These are phyloP conservation scores for Porites cylindrica DNA, from an alignment of 92 coral and sea anemone species.

Conservation along the genomic window DNA sequence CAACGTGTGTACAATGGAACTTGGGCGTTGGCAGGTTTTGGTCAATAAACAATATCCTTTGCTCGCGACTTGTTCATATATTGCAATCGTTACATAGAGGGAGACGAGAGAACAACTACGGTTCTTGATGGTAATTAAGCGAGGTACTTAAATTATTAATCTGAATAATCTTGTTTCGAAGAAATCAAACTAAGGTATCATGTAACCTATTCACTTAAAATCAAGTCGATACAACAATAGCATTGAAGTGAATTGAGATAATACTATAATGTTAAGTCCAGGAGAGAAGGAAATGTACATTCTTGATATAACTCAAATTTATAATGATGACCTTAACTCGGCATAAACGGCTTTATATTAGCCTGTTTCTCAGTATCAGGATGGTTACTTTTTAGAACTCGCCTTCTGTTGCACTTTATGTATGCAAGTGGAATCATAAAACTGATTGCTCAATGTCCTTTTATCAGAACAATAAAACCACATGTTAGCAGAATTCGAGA, in stretches of 20 bases:
- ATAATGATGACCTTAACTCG: neutral
- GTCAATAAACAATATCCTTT: neutral
- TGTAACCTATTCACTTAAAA: neutral
- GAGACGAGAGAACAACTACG: neutral
- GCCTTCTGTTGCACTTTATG: neutral
- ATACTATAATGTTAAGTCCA: too few relatives aligned
- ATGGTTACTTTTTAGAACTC: neutral
- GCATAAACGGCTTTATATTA: too few relatives aligned
- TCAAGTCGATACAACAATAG: neutral
- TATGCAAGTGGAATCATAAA: neutral
- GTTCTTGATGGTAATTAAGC: neutral
- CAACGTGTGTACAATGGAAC: neutral
- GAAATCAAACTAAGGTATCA: neutral
- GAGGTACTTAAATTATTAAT: neutral
- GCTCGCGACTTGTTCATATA: neutral
- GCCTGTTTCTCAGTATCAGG: neutral
- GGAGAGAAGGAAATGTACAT: too few relatives aligned
- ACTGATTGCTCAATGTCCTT: constrained; percentile 11
- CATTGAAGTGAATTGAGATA: neutral
- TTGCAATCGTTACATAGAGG: neutral
- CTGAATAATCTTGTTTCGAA: neutral
- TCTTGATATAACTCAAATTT: neutral
- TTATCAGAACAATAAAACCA: constrained; percentile 64
- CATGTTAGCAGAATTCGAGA: constrained; percentile 52
- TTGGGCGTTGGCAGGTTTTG: constrained; percentile 17